These are phyloP conservation scores for Chironex yamaguchii DNA, from an alignment of 30 jellyfish, hydroid and myxozoan genomes.

Conservation along the genomic window DNA sequence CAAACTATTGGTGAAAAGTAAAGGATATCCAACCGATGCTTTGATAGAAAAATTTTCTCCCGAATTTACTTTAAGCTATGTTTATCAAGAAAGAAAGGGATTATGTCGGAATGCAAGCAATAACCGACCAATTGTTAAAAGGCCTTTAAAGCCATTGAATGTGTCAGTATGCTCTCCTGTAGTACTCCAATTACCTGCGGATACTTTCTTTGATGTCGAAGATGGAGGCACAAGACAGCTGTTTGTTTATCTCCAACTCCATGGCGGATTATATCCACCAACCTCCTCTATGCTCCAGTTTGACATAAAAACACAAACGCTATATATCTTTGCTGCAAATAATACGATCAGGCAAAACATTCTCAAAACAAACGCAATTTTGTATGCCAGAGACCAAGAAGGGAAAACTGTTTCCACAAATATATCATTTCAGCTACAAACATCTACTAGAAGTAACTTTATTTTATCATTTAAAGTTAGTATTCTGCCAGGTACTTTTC, in stretches of 20 bases:
- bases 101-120: not conserved
- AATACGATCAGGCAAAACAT: too few species aligned
- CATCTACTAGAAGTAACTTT: not conserved
- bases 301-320: not conserved
- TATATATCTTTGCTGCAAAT: slow-evolving; percentile 2
- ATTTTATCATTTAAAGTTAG: too few species aligned
- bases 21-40: not conserved
- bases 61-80: not conserved
- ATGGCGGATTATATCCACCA: not conserved
- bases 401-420: slow-evolving; percentile 15
- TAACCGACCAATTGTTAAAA: not conserved
- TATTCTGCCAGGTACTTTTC: not conserved
- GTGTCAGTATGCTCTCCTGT: not conserved
- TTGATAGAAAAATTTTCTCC: not conserved
- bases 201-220: slow-evolving; percentile 43
- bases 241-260: slow-evolving; percentile 1
- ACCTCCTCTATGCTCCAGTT: slow-evolving; percentile 1
- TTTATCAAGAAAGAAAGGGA: not conserved
- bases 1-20: not conserved
- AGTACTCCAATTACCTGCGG: slow-evolving; percentile 17
- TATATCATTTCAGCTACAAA: not conserved
- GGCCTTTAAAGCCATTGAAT: not conserved
- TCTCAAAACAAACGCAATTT: too few species aligned
- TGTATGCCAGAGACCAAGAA: slow-evolving; percentile 26
- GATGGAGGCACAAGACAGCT: slow-evolving; percentile 30